Evolutionary conservation across 2,113 vertebrate genomes (phyloP).

Genomic region (Callochromis pleurospilus): DNA sequence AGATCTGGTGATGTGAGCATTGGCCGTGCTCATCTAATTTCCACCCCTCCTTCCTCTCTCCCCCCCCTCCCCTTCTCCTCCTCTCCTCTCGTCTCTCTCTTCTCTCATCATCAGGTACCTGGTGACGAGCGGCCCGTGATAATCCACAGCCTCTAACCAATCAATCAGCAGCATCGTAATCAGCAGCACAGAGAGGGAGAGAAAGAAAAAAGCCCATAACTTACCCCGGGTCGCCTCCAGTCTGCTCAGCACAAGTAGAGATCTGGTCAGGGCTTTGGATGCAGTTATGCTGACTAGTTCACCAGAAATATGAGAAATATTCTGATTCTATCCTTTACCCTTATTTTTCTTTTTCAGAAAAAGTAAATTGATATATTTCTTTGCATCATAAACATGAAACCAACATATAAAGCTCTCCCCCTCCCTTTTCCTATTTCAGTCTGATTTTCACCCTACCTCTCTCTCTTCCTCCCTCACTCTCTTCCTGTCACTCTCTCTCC

Average conservation of each 20-base stretch:
- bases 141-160: slow-evolving; percentile 77
- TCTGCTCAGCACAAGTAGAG: slow-evolving; percentile 62
- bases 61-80: slow-evolving; percentile 1
- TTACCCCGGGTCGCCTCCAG: slow-evolving; percentile 75
- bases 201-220: slow-evolving; percentile 70
- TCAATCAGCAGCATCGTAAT: slow-evolving; percentile 79
- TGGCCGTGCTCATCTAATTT: slow-evolving; percentile 69
- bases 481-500: slow-evolving; percentile 58
- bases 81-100: slow-evolving; percentile 53
- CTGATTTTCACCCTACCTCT: slow-evolving; percentile 63
- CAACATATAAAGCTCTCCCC: slow-evolving; percentile 63
- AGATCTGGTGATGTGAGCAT: slow-evolving; percentile 76
- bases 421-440: slow-evolving; percentile 61
- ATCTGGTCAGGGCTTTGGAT: slow-evolving; percentile 63
- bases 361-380: slow-evolving; percentile 57
- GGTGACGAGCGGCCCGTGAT: slow-evolving; percentile 76
- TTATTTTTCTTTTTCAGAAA: neutral
- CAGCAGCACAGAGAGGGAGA: slow-evolving; percentile 64
- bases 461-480: slow-evolving; percentile 52
- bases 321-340: slow-evolving; percentile 34
- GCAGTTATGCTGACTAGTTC: slow-evolving; percentile 65
- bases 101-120: slow-evolving; percentile 81
- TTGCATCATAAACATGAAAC: slow-evolving; percentile 69
- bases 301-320: slow-evolving; percentile 51
- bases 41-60: slow-evolving; percentile 20